Evolutionary conservation across 2,888 invertebrate genomes (phyloP).

Genomic region (Himalopsyche japonica): DNA sequence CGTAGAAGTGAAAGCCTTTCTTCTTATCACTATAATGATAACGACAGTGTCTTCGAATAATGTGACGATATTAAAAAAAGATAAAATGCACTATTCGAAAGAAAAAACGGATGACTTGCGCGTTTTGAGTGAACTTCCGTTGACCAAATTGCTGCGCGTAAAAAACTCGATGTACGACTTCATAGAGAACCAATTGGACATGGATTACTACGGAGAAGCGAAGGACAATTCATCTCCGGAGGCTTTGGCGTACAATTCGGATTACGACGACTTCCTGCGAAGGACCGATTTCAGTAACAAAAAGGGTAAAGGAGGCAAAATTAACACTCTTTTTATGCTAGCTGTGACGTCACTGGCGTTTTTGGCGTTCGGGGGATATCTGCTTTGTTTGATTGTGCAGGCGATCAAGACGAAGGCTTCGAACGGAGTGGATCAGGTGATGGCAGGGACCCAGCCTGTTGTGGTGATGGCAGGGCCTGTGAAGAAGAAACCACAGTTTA

Average conservation of each 20-base stretch:
- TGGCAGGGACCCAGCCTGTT: constrained; percentile 41
- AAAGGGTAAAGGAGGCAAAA: constrained; percentile 62
- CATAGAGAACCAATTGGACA: constrained; percentile 15
- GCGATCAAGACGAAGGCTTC: constrained; percentile 70
- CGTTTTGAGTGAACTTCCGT: constrained; percentile 68
- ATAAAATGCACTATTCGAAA: neutral
- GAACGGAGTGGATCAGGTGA: constrained; percentile 44
- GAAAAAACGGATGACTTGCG: constrained; percentile 45
- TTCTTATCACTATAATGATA: neutral
- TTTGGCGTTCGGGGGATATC: constrained; percentile 82
- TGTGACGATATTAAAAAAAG: neutral
- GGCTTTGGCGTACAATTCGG: constrained; percentile 43
- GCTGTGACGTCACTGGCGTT: constrained; percentile 80
- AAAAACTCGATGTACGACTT: constrained; percentile 54
- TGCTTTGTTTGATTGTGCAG: constrained; percentile 76
- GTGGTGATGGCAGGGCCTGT: constrained; percentile 44
- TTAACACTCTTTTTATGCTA: constrained; percentile 76
- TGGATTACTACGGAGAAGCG: neutral
- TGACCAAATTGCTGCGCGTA: constrained; percentile 70
- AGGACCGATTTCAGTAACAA: constrained; percentile 47
- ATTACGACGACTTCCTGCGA: constrained; percentile 49
- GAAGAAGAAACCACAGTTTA: constrained; percentile 52
- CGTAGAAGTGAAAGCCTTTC: neutral
- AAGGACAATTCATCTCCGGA: constrained; percentile 4
- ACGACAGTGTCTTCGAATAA: neutral